phyloP scores from a whole-genome alignment of 2,888 invertebrate genomes.

The Protophormia terraenovae region DNA sequence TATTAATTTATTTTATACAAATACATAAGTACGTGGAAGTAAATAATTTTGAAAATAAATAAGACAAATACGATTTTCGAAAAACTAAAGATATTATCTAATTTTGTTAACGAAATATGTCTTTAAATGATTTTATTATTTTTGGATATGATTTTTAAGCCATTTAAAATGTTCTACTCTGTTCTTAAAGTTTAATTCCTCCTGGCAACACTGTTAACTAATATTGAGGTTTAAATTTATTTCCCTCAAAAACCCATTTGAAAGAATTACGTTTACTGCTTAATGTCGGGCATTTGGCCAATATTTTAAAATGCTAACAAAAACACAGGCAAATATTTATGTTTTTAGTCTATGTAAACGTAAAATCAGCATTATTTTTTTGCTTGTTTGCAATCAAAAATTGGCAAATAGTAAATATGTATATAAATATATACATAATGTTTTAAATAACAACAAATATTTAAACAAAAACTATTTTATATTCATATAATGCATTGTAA shows the following conservation, averaged over 20 bases:
- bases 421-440: constrained; percentile 12
- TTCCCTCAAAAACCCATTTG: not conserved
- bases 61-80: too few species aligned
- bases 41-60: too few species aligned
- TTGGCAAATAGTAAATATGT: constrained; percentile 2
- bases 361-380: not conserved
- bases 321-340: not conserved
- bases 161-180: too few species aligned
- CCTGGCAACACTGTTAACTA: too few species aligned
- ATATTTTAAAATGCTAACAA: constrained; percentile 25
- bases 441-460: not conserved
- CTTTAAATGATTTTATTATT: too few species aligned
- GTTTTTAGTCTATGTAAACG: not conserved
- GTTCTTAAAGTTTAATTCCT: too few species aligned
- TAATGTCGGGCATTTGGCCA: constrained; percentile 32
- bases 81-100: too few species aligned
- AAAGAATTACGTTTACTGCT: not conserved
- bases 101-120: too few species aligned
- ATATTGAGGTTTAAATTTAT: not conserved
- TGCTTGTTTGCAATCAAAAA: not conserved
- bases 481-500: constrained; percentile 33
- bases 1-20: too few species aligned
- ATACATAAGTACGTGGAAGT: too few species aligned
- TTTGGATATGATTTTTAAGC: too few species aligned
- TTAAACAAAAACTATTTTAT: not conserved